phyloP scores from a whole-genome alignment of 1,140 invertebrate species.

The Pygmarrhopalites habei region DNA sequence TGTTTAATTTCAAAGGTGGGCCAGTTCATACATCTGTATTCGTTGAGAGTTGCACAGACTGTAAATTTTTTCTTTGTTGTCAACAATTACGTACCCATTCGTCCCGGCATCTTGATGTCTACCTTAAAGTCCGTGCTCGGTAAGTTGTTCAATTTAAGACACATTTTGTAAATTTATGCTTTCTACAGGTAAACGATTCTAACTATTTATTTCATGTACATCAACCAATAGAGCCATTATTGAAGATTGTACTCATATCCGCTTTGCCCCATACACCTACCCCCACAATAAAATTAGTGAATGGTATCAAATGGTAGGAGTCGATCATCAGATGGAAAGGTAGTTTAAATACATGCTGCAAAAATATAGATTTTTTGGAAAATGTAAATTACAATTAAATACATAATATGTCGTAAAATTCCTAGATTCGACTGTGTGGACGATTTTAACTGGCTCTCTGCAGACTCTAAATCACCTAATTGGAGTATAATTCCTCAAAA shows the following conservation, averaged over 20 bases:
- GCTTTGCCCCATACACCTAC: constrained; percentile 78
- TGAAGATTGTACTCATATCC: constrained; percentile 74
- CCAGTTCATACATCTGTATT: constrained; percentile 88
- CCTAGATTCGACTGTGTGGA: constrained; percentile 56
- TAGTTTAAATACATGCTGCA: no score
- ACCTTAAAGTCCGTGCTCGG: constrained; percentile 86
- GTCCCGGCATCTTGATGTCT: constrained; percentile 68
- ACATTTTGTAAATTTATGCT: no score
- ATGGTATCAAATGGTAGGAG: constrained; percentile 25
- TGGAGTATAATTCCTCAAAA: constrained; percentile 54
- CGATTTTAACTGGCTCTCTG: constrained; percentile 95
- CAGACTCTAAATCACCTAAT: constrained; percentile 80
- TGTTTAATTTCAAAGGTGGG: no score
- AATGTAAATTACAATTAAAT: no score
- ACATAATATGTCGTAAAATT: background rate
- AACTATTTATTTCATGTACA: no score
- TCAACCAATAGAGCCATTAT: constrained; percentile 83
- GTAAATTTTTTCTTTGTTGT: constrained; percentile 77
- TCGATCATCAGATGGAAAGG: background rate
- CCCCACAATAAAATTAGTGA: constrained; percentile 50
- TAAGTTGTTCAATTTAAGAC: no score
- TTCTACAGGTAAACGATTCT: no score
- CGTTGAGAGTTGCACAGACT: constrained; percentile 71
- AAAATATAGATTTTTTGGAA: background rate
- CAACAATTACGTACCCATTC: constrained; percentile 88